Conservation (phyloP, 2,113 vertebrate genomes). For the Dryoscopus gambensis region DNA sequence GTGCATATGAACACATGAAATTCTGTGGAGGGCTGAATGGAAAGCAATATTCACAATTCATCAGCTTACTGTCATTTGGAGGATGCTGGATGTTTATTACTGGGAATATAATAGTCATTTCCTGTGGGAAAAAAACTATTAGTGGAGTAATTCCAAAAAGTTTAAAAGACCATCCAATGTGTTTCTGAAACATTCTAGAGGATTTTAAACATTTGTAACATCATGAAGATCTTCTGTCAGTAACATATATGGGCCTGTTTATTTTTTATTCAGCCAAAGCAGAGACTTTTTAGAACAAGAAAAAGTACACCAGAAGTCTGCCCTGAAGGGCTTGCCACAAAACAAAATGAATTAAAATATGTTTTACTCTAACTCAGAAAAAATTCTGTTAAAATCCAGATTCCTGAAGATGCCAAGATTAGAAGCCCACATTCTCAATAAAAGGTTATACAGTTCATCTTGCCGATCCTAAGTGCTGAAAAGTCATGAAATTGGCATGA, state of each 20-base stretch:
- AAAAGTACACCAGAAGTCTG: background rate
- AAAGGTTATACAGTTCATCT: background rate
- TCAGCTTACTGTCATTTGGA: background rate
- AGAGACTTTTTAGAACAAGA: background rate
- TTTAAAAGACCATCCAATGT: background rate
- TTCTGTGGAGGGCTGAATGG: background rate
- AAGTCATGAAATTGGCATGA: background rate
- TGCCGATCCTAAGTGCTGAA: background rate
- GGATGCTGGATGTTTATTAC: background rate
- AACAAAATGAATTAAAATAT: background rate
- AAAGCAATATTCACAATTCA: background rate
- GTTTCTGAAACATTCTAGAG: constrained; percentile 14
- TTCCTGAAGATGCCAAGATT: background rate
- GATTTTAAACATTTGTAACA: background rate
- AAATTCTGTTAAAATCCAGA: background rate
- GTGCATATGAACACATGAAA: background rate
- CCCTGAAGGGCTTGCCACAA: background rate
- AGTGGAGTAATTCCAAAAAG: constrained; percentile 7
- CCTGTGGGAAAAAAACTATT: background rate
- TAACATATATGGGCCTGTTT: background rate
- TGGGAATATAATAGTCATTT: background rate
- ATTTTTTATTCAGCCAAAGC: background rate
- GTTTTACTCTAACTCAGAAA: background rate
- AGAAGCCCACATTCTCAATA: background rate
- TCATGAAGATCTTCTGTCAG: background rate